Evolutionary conservation across 2,113 vertebrate species (phyloP), one percentile per base, ranked within the genome.

Genomic region (Stegastes partitus): DNA sequence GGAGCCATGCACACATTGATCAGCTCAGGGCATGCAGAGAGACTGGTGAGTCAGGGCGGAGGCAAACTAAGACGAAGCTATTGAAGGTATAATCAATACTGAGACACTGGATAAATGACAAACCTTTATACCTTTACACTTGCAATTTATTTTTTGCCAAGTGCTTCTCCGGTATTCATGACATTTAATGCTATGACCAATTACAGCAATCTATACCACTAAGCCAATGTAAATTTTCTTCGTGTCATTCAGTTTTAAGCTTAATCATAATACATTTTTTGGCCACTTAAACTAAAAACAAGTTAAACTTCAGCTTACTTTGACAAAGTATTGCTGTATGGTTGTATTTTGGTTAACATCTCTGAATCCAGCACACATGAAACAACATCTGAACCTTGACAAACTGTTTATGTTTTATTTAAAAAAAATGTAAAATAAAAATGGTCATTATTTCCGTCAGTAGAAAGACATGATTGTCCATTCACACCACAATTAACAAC

Each of bases 1-100:
- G 64, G 67, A 77, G 54, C 62, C 56, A n/a, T 16, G 57, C 22
- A 79, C 49, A 50, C 70, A 83, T 75, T 78, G 86, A 89, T 92
- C 84, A 77, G 67, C 65, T 64, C 54, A 4, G 49, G 16, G 59
- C 31, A 44, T 37, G 53, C 22, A 18, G 53, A 74, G 58, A 61
- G 51, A 68, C 56, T 2, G 58, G 61, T n/a, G 65, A 71, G 55
- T 31, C 58, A 45, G 67, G 0, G 16, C 2, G 57, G 80, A 74
- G 77, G 45, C 55, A 56, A 56, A 54, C 57, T 59, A 47, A 74
- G 65, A 77, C 10, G 22, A 53, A 65, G 80, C 45, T 39, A 72
- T 28, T 42, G 34, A 76, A 51, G 31, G 19, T 49, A 31, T 57
- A 44, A 78, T 91, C 68, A 11, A 86, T 87, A 73, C 28, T 23